These are phyloP conservation scores for Drosophila anomelani DNA, from an alignment of 2,888 invertebrate species.

Conservation along the genomic window DNA sequence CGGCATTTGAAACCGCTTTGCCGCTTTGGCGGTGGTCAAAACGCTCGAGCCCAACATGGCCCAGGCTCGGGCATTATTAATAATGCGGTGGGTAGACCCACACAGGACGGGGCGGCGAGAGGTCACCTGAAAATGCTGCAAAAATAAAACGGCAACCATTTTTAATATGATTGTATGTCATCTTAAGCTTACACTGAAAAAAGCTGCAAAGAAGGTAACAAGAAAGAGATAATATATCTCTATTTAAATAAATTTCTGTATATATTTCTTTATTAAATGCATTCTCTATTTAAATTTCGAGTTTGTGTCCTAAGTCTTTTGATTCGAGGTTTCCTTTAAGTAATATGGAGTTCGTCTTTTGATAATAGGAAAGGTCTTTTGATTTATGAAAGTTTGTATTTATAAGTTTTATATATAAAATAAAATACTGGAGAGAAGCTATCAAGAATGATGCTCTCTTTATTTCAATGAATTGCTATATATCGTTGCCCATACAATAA, in stretches of 20 bases:
- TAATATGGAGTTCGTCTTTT: too few relatives aligned
- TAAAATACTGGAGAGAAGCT: too few relatives aligned
- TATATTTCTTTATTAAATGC: too few relatives aligned
- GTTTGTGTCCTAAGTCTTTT: slow-evolving; percentile 36
- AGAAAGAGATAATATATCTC: neutral
- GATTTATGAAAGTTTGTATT: too few relatives aligned
- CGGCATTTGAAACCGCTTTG: slow-evolving; percentile 81
- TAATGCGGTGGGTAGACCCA: slow-evolving; percentile 66
- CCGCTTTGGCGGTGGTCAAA: slow-evolving; percentile 75
- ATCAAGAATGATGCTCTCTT: too few relatives aligned
- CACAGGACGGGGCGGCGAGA: slow-evolving; percentile 44
- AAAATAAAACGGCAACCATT: slow-evolving; percentile 82
- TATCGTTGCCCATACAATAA: too few relatives aligned
- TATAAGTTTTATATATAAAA: too few relatives aligned
- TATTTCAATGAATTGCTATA: too few relatives aligned
- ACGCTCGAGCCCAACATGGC: slow-evolving; percentile 27
- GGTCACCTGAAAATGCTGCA: slow-evolving; percentile 79
- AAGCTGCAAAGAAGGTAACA: neutral
- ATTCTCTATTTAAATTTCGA: neutral
- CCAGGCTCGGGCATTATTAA: slow-evolving; percentile 57
- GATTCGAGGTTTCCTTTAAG: slow-evolving; percentile 12
- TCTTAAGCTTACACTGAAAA: slow-evolving; percentile 72
- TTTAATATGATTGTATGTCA: slow-evolving; percentile 83
- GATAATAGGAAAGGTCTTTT: too few relatives aligned
- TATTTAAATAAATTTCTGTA: neutral